These are phyloP conservation scores for Trissolcus brochymenae DNA, from an alignment of 2,888 invertebrate species.

Conservation along the genomic window DNA sequence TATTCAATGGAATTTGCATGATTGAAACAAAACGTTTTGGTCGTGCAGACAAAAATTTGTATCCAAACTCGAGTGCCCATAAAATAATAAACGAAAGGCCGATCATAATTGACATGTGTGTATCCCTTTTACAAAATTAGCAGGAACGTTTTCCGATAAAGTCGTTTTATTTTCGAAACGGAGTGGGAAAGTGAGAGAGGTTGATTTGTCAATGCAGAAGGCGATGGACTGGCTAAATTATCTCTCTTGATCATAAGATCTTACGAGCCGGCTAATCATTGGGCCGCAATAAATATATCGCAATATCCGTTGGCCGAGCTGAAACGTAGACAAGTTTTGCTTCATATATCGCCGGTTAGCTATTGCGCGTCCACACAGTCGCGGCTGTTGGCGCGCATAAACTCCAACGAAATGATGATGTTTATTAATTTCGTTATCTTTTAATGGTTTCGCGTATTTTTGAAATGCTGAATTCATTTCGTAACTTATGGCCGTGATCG, in stretches of 20 bases:
- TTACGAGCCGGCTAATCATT: constrained; percentile 57
- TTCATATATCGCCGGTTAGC: constrained; percentile 34
- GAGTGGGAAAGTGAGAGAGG: constrained; percentile 16
- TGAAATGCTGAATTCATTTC: constrained; percentile 27
- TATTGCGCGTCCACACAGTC: constrained; percentile 29
- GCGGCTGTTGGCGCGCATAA: constrained; percentile 20
- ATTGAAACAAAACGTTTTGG: no score
- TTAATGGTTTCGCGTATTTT: constrained; percentile 38
- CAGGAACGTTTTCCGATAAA: constrained; percentile 43
- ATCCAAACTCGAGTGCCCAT: constrained; percentile 3
- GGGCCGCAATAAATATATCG: constrained; percentile 55
- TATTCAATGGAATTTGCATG: no score
- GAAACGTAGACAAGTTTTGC: constrained; percentile 34
- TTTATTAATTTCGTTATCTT: constrained; percentile 48
- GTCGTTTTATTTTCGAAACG: constrained; percentile 32
- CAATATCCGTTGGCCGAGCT: constrained; percentile 47
- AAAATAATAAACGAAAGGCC: constrained; percentile 20
- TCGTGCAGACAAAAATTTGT: background rate
- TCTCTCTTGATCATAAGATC: constrained; percentile 54
- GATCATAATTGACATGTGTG: constrained; percentile 13
- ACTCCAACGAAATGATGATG: constrained; percentile 29
- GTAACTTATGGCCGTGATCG: constrained; percentile 23
- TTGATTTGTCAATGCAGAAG: constrained; percentile 53
- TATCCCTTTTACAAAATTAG: constrained; percentile 40
- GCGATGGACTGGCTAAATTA: constrained; percentile 52